Evolutionary conservation across 2,113 vertebrate genomes (phyloP).

Genomic region (Glaucidium brasilianum): DNA sequence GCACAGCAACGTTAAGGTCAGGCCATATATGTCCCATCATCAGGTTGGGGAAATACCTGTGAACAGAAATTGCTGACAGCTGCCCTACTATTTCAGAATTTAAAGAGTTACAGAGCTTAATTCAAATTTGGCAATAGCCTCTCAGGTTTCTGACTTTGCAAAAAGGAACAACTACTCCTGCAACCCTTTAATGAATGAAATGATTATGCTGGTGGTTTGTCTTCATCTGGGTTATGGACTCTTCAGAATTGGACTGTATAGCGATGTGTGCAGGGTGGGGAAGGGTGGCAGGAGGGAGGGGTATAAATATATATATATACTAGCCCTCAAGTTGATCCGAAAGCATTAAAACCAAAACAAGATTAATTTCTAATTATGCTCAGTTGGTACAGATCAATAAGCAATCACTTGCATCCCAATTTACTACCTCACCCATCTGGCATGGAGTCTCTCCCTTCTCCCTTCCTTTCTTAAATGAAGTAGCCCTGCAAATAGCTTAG

Average conservation of each 20-base stretch:
- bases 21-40: not conserved
- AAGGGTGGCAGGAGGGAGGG: not conserved
- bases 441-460: not conserved
- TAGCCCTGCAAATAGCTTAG: not conserved
- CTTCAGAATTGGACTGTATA: not conserved
- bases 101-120: not conserved
- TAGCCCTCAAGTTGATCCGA: not conserved
- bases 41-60: not conserved
- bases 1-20: not conserved
- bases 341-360: not conserved
- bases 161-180: not conserved
- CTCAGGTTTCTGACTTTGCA: conserved; percentile 9
- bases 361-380: not conserved
- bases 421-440: not conserved
- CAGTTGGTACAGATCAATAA: not conserved
- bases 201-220: not conserved
- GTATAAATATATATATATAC: not conserved
- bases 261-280: not conserved
- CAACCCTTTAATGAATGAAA: not conserved
- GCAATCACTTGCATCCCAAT: not conserved
- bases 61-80: conserved; percentile 23
- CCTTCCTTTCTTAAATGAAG: not conserved
- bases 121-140: not conserved
- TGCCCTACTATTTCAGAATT: not conserved
- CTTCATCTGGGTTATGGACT: not conserved